Evolutionary conservation across 2,888 invertebrate species (phyloP).

Genomic region (Gari tellinella): DNA sequence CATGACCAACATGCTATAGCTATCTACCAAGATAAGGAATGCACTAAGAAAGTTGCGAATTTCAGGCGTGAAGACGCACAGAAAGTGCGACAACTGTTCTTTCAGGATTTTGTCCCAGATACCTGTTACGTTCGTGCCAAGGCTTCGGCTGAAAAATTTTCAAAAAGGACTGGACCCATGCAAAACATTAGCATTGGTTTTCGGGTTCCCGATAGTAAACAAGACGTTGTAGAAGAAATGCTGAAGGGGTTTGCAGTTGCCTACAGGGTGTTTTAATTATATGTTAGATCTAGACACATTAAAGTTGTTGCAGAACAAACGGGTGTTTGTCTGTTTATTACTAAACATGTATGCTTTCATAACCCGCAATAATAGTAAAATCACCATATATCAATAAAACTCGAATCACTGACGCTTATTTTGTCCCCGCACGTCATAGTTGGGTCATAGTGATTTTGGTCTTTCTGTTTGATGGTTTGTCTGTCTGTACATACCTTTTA

Average conservation of each 20-base stretch:
- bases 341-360: not conserved
- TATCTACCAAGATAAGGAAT: slow-evolving; percentile 17
- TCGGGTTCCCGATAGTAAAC: not conserved
- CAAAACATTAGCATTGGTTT: slow-evolving; percentile 36
- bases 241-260: not conserved
- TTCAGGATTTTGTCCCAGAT: slow-evolving; percentile 12
- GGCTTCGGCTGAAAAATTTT: slow-evolving; percentile 36
- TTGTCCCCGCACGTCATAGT: too few species aligned
- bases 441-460: too few species aligned
- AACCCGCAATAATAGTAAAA: slow-evolving; percentile 1
- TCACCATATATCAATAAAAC: too few species aligned
- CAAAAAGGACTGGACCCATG: slow-evolving; percentile 19
- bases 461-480: too few species aligned
- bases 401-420: too few species aligned
- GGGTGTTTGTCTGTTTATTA: not conserved
- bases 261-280: slow-evolving; percentile 2
- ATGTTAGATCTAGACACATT: not conserved
- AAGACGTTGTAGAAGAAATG: not conserved
- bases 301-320: too few species aligned
- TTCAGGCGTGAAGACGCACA: slow-evolving; percentile 34
- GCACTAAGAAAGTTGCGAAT: slow-evolving; percentile 18
- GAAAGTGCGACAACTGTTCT: slow-evolving; percentile 16
- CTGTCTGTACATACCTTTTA: too few species aligned
- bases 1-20: slow-evolving; percentile 41
- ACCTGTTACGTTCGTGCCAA: slow-evolving; percentile 35